These are phyloP conservation scores for Schizopygopsis pylzovi DNA, from an alignment of 2,797 vertebrate species.

Conservation along the genomic window DNA sequence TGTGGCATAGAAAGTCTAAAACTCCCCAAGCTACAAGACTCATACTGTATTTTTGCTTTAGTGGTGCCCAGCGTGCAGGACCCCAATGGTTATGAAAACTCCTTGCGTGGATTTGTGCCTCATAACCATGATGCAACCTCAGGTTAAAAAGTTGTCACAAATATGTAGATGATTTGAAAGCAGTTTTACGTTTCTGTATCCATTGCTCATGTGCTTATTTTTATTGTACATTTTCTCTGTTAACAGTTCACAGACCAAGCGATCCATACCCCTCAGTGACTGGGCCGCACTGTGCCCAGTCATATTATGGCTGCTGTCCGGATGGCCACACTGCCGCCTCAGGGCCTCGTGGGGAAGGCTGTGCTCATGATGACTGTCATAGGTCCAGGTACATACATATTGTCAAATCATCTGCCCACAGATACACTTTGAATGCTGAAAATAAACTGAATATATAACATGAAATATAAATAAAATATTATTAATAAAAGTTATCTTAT, in stretches of 20 bases:
- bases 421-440: not conserved
- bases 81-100: slow-evolving; percentile 70
- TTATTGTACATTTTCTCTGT: slow-evolving; percentile 46
- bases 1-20: not conserved
- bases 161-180: slow-evolving; percentile 12
- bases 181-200: not conserved
- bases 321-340: slow-evolving; percentile 80
- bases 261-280: slow-evolving; percentile 64
- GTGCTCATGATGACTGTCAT: slow-evolving; percentile 73
- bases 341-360: slow-evolving; percentile 81
- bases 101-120: slow-evolving; percentile 71
- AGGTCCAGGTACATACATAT: slow-evolving; percentile 41
- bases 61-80: slow-evolving; percentile 85
- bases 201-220: not conserved
- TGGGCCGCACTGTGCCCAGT: slow-evolving; percentile 75
- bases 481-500: not conserved
- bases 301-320: slow-evolving; percentile 85
- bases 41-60: slow-evolving; percentile 60
- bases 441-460: not conserved
- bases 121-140: slow-evolving; percentile 67
- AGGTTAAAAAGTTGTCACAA: slow-evolving; percentile 58
- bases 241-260: slow-evolving; percentile 62
- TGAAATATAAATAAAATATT: not conserved
- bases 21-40: not conserved
- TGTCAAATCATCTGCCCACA: not conserved